Conservation (phyloP, 2,113 vertebrate species). For the Toxotes chatareus region DNA sequence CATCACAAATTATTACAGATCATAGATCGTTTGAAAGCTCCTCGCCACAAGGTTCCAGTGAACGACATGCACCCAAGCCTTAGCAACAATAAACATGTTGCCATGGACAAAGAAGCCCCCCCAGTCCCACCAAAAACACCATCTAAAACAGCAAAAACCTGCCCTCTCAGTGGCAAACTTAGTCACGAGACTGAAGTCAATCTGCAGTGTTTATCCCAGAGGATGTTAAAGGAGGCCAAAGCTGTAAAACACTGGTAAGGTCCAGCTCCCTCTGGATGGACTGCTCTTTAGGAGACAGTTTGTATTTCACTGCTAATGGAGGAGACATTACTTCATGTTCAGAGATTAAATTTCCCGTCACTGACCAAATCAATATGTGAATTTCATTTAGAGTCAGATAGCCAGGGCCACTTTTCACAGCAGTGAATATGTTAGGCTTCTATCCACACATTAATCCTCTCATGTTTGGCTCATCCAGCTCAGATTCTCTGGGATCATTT, state of each 20-base stretch:
- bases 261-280: not conserved
- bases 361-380: not conserved
- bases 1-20: not conserved
- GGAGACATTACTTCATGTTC: not conserved
- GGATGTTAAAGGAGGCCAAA: not conserved
- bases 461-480: not conserved
- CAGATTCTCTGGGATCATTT: not conserved
- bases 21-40: not conserved
- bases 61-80: no score
- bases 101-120: no score
- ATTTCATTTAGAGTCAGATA: not conserved
- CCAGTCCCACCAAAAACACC: no score
- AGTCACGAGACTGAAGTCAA: not conserved
- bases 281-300: not conserved
- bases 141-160: no score
- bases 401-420: not conserved
- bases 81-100: no score
- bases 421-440: not conserved
- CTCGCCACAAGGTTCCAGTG: no score
- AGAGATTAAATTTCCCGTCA: not conserved
- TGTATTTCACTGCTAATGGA: not conserved
- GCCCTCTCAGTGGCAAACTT: no score
- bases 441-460: not conserved
- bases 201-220: not conserved
- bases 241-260: not conserved